Conservation (phyloP, 2,797 vertebrate genomes). For the Arnoldichthys spilopterus region DNA sequence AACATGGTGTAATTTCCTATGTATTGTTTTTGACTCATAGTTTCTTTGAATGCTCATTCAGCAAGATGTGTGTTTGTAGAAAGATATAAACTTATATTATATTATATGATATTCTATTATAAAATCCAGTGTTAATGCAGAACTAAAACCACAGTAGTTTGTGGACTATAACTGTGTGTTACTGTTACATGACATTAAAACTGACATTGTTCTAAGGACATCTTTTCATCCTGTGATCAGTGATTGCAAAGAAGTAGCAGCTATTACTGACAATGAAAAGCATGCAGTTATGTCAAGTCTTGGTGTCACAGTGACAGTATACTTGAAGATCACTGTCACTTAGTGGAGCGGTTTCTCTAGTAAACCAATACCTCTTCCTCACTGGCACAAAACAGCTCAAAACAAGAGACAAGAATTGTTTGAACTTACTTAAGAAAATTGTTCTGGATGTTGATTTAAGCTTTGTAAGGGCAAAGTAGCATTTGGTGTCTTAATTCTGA, state of each 20-base stretch:
- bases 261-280: neutral
- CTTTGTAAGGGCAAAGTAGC: neutral
- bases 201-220: neutral
- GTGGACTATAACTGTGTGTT: too few species aligned
- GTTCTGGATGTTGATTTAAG: neutral
- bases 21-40: too few species aligned
- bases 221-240: neutral
- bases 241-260: neutral
- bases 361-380: neutral
- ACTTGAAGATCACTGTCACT: neutral
- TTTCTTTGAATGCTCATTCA: too few species aligned
- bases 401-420: too few species aligned
- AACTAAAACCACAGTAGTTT: too few species aligned
- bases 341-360: neutral
- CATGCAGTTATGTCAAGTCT: neutral
- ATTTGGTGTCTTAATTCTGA: neutral
- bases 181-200: neutral
- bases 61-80: too few species aligned
- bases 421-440: neutral
- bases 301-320: neutral
- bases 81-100: too few species aligned
- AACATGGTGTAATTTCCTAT: too few species aligned
- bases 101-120: too few species aligned
- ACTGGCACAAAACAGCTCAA: neutral
- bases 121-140: too few species aligned